Evolutionary conservation across 2,797 vertebrate species (phyloP), one percentile per base, ranked within the genome.

Genomic region (Lateolabrax maculatus): DNA sequence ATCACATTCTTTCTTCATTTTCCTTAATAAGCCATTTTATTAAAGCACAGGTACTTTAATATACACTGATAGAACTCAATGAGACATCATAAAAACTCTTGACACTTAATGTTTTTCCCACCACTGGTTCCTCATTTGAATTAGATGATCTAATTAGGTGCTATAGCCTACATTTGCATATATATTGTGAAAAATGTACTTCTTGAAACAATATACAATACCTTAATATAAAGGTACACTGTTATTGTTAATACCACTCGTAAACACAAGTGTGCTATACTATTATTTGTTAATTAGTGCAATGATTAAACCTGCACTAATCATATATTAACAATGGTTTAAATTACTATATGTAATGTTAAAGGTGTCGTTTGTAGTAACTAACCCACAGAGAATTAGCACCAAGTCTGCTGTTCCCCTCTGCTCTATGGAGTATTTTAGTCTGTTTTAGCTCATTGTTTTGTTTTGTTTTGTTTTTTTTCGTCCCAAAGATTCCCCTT

Each of bases 91-190:
- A 27, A 67, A 46, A 53, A 12, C 29, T 6, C 36, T 25, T 67
- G 34, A 58, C 51, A 18, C 41, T 55, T 75, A 61, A 58, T 55
- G 49, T 36, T 67, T 62, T 25, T 37, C 34, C 39, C 34, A 29
- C 36, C 23, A 36, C 53, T 36, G 31, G 6, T 41, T 58, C 37
- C 12, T 29, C 2, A 1, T 31, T 13, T 66, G 9, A 55, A 49
- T 34, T 21, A 29, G 23, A 43, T 51, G 41, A 70, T 77, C 15
- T 64, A 57, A 77, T 80, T 64, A 68, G 36, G 5, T 56, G 27
- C 41, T 62, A 34, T 21, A 36, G 56, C 1, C 25, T 15, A 21
- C 0, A 75, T 78, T 71, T 56, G 49, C 72, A 75, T 83, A 71
- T 65, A 48, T 44, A 75, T 60, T n/a, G 25, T 0, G 15, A 9